These are phyloP conservation scores for Drosophila bunnanda DNA, from an alignment of 2,888 invertebrate genomes.

Conservation along the genomic window DNA sequence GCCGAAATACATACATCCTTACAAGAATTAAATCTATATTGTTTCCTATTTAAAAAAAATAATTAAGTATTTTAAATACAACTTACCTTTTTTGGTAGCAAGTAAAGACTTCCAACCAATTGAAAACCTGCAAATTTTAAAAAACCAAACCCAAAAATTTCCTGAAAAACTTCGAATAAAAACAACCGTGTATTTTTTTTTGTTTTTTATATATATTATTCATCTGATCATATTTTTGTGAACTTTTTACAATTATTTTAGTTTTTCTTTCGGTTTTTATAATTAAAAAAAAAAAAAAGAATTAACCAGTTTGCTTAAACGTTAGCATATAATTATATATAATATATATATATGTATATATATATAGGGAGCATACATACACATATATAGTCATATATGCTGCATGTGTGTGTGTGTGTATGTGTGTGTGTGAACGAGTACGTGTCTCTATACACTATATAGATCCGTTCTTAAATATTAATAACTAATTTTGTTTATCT, in stretches of 20 bases:
- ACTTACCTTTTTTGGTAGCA: no score
- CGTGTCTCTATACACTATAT: conserved; percentile 28
- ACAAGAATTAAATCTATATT: no score
- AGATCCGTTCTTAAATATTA: conserved; percentile 67
- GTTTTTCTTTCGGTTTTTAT: conserved; percentile 60
- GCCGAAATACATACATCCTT: no score
- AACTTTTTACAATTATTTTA: conserved; percentile 80
- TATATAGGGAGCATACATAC: conserved; percentile 40
- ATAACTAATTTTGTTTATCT: conserved; percentile 60
- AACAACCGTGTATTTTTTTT: conserved; percentile 33
- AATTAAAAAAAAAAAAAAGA: conserved; percentile 75
- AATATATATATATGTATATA: conserved; percentile 18
- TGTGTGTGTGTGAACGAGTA: conserved; percentile 17
- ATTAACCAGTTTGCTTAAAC: conserved; percentile 76
- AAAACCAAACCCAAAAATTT: neutral
- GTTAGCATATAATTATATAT: conserved; percentile 53
- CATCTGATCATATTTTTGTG: conserved; percentile 79
- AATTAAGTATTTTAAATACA: no score
- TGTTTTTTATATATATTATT: conserved; percentile 74
- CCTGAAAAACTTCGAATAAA: conserved; percentile 14
- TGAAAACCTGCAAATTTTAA: neutral
- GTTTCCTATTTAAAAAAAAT: no score
- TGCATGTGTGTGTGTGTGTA: conserved; percentile 4
- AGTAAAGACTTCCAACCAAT: neutral
- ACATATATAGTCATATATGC: conserved; percentile 29